phyloP scores from a whole-genome alignment of 2,113 vertebrate genomes.

The Puma concolor region DNA sequence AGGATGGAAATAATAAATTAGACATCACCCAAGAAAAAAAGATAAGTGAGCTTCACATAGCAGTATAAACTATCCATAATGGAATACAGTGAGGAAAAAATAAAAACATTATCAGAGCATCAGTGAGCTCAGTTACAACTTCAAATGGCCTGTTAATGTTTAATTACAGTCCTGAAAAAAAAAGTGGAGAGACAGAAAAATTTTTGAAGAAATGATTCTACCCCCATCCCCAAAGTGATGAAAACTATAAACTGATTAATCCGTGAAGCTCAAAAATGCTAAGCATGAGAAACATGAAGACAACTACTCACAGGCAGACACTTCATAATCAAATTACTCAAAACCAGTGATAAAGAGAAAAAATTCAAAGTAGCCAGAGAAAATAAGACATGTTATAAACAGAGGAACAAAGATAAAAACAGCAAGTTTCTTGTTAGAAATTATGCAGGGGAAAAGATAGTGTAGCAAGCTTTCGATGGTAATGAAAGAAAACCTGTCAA shows the following conservation, averaged over 20 bases:
- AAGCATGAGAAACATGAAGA: background rate
- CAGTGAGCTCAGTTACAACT: background rate
- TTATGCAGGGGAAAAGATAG: background rate
- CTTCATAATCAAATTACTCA: background rate
- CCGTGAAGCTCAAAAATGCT: background rate
- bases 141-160: background rate
- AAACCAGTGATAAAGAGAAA: background rate
- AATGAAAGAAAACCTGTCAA: background rate
- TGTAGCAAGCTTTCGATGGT: background rate
- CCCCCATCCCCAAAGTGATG: background rate
- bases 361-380: background rate
- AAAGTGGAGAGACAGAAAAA: background rate
- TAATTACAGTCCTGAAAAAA: background rate
- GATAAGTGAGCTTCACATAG: background rate
- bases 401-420: background rate
- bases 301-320: background rate
- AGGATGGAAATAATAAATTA: background rate
- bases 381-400: background rate
- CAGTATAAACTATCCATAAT: background rate
- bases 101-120: background rate
- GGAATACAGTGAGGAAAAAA: background rate
- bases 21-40: background rate
- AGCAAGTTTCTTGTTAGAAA: background rate
- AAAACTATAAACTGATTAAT: background rate
- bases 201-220: background rate